Percentiles rank a stretch among this genome's conserved stretches.
Evolutionary conservation across 1,140 invertebrate genomes (phyloP).

Genomic region (Heliothis subflexa): DNA sequence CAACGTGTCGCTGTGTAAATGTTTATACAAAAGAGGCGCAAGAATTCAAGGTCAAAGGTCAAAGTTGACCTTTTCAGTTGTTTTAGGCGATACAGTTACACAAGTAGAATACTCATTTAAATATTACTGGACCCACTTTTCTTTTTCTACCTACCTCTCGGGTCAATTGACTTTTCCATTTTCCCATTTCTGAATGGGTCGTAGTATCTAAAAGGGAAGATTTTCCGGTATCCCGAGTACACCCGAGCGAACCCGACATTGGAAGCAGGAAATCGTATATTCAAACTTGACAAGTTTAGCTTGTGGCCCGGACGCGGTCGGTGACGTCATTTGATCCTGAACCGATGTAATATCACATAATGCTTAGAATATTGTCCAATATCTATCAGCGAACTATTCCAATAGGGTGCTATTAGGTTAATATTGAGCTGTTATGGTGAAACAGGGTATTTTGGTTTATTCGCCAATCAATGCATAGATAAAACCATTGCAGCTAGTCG

Average conservation of each 20-base stretch:
- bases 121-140: not conserved
- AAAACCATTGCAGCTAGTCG: not conserved
- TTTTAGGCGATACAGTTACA: not conserved
- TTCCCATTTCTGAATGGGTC: not conserved
- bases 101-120: slow-evolving; percentile 11
- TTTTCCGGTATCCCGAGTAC: slow-evolving; percentile 1
- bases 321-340: slow-evolving; percentile 23
- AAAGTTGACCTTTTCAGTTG: not conserved
- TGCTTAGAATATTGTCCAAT: slow-evolving; percentile 18
- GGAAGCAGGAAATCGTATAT: slow-evolving; percentile 11
- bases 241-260: not conserved
- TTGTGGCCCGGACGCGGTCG: not conserved
- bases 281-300: slow-evolving; percentile 29
- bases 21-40: not conserved
- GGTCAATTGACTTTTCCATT: slow-evolving; percentile 7
- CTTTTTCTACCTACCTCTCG: not conserved
- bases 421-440: slow-evolving; percentile 8
- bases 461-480: not conserved
- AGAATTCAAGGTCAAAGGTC: not conserved
- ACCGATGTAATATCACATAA: slow-evolving; percentile 14
- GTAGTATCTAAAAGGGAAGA: not conserved
- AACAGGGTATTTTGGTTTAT: slow-evolving; percentile 1
- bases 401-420: slow-evolving; percentile 22
- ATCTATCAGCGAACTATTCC: slow-evolving; percentile 32
- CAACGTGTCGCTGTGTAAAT: not conserved